These are phyloP conservation scores for Carcharodon carcharias DNA, from an alignment of 2,797 vertebrate species.

Conservation along the genomic window DNA sequence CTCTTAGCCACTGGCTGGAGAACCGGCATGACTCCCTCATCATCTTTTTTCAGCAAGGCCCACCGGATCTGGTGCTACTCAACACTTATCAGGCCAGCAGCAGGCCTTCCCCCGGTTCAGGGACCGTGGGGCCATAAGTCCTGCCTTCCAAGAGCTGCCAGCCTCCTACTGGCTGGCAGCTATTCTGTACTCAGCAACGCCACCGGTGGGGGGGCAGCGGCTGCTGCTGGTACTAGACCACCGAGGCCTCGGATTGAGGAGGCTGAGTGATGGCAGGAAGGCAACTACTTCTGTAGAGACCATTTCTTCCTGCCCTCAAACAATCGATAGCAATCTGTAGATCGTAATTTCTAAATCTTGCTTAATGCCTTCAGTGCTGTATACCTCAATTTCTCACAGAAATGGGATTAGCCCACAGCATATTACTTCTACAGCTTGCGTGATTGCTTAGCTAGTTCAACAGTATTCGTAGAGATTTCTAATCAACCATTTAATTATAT, in stretches of 20 bases:
- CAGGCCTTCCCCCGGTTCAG: neutral
- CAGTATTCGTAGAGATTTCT: neutral
- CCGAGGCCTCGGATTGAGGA: no score
- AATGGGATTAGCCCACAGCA: neutral
- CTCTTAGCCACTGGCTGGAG: no score
- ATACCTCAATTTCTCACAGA: neutral
- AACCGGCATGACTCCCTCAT: no score
- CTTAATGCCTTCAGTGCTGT: neutral
- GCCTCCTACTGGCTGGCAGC: no score
- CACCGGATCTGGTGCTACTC: neutral
- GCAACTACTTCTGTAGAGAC: neutral
- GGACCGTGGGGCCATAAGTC: neutral
- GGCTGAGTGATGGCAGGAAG: no score
- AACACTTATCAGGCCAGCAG: neutral
- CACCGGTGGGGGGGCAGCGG: neutral
- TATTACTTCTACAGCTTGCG: neutral
- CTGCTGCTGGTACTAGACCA: neutral
- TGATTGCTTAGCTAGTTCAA: neutral
- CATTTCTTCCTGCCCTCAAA: neutral
- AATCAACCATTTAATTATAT: neutral
- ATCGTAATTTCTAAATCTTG: neutral
- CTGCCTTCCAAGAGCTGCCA: neutral
- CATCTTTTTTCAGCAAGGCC: neutral
- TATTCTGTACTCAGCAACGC: no score
- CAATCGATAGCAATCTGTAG: neutral